Evolutionary conservation across 2,797 vertebrate genomes (phyloP).

Genomic region (Oophaga sylvatica): DNA sequence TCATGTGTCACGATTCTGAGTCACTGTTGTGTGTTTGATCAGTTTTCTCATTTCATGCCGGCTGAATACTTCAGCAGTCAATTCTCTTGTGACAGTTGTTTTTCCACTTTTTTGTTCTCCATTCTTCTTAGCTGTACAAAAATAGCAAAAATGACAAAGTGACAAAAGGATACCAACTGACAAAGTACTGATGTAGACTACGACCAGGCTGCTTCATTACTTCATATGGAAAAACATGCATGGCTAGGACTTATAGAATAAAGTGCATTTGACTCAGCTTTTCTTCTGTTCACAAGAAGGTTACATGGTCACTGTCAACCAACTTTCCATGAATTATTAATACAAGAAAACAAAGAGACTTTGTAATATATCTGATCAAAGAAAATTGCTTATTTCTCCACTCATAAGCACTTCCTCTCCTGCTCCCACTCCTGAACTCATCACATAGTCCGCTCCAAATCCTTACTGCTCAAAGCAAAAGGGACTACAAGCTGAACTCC

Average conservation of each 20-base stretch:
- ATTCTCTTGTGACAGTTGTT: constrained; percentile 54
- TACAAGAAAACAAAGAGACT: no score
- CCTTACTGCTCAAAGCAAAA: no score
- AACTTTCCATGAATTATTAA: no score
- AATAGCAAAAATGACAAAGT: background rate
- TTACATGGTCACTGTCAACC: background rate
- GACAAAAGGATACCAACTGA: background rate
- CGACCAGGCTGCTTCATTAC: background rate
- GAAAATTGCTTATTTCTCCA: no score
- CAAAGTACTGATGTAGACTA: background rate
- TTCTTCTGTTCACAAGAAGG: background rate
- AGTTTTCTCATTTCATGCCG: constrained; percentile 56
- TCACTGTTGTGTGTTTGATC: constrained; percentile 50
- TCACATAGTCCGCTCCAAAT: no score
- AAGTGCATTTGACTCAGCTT: background rate
- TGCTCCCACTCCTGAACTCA: no score
- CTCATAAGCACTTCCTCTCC: no score
- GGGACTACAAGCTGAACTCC: no score
- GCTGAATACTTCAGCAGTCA: constrained; percentile 60
- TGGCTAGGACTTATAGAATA: background rate
- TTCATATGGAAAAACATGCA: background rate
- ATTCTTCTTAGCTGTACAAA: constrained; percentile 42
- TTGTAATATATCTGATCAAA: no score
- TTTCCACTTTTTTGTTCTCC: constrained; percentile 53
- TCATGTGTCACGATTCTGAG: constrained; percentile 16